Conservation (phyloP, 1,140 invertebrate species). For the Polyergus mexicanus region DNA sequence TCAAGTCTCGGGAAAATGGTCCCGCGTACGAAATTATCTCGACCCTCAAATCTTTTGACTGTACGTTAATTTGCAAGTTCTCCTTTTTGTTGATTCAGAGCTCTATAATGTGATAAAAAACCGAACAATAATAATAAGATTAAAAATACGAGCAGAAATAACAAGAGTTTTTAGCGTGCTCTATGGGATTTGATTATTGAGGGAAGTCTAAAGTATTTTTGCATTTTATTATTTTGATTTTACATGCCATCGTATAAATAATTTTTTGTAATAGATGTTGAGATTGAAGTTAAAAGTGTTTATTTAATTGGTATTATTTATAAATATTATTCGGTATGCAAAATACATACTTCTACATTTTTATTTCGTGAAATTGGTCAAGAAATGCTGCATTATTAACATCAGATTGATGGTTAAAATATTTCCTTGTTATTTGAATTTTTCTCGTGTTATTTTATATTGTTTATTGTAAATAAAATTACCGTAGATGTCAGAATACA, state of each 20-base stretch:
- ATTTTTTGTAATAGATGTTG: conserved; percentile 4
- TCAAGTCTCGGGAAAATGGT: conserved; percentile 51
- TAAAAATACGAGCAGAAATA: background rate
- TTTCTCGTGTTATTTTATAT: conserved; percentile 19
- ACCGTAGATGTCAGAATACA: conserved; percentile 37
- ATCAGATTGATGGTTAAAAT: conserved; percentile 24
- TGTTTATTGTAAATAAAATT: conserved; percentile 62
- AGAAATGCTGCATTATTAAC: background rate
- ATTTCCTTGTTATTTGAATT: conserved; percentile 38
- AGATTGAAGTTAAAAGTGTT: conserved; percentile 5
- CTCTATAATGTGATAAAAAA: background rate
- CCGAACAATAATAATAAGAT: background rate
- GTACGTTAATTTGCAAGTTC: background rate
- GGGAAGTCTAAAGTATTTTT: background rate
- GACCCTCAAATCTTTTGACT: conserved; percentile 30
- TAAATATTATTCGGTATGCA: background rate
- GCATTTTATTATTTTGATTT: background rate
- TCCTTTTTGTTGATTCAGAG: background rate
- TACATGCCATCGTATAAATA: background rate
- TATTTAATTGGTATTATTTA: background rate
- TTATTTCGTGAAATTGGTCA: background rate
- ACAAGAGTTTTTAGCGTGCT: background rate
- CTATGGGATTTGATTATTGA: background rate
- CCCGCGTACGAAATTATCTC: conserved; percentile 38
- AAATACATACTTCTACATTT: background rate